phyloP scores from a whole-genome alignment of 2,888 invertebrate species.

The Ptilodon capucinus region DNA sequence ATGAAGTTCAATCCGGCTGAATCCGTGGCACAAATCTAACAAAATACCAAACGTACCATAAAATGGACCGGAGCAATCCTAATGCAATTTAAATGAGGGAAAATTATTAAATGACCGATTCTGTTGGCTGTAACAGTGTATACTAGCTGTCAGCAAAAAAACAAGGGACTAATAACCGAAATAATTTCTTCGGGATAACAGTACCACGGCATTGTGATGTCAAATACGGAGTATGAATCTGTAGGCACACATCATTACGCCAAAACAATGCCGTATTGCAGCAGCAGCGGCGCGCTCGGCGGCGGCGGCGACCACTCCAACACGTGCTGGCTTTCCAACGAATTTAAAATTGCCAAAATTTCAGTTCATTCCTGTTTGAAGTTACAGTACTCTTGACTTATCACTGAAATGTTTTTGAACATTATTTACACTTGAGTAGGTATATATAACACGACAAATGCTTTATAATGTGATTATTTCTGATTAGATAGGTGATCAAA shows the following conservation, averaged over 20 bases:
- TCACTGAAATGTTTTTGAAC: slow-evolving; percentile 1
- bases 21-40: too few relatives aligned
- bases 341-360: slow-evolving; percentile 53
- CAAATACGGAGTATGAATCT: slow-evolving; percentile 11
- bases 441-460: too few relatives aligned
- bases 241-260: slow-evolving; percentile 27
- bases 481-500: too few relatives aligned
- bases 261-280: slow-evolving; percentile 21
- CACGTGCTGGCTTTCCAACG: slow-evolving; percentile 44
- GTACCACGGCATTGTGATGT: not conserved
- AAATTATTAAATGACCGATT: not conserved
- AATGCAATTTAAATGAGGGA: too few relatives aligned
- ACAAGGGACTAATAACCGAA: not conserved
- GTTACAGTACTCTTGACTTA: slow-evolving; percentile 10
- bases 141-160: too few relatives aligned
- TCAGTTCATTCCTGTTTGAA: slow-evolving; percentile 48
- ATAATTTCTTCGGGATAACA: too few relatives aligned
- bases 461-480: too few relatives aligned
- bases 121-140: not conserved
- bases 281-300: not conserved
- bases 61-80: too few relatives aligned
- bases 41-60: too few relatives aligned
- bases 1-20: too few relatives aligned
- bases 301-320: slow-evolving; percentile 28
- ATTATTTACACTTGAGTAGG: too few relatives aligned